phyloP scores from a whole-genome alignment of 2,797 vertebrate genomes.

The Microhierax caerulescens region DNA sequence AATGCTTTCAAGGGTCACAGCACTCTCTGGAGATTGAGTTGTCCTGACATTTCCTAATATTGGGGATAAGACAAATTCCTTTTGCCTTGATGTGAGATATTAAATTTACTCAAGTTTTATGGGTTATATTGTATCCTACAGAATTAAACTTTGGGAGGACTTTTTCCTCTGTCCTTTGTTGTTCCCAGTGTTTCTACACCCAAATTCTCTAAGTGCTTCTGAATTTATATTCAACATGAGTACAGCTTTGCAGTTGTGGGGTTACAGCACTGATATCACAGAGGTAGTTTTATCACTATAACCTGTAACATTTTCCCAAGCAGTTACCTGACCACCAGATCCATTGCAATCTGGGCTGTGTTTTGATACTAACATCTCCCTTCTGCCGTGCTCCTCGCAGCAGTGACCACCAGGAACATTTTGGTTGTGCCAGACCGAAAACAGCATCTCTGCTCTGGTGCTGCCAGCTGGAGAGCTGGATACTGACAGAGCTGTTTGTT shows the following conservation, averaged over 20 bases:
- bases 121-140: not conserved
- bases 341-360: not conserved
- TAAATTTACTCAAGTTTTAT: not conserved
- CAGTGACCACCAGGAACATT: not conserved
- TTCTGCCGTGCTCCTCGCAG: not conserved
- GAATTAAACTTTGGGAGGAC: not conserved
- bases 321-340: not conserved
- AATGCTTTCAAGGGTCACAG: conserved; percentile 26
- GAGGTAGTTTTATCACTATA: not conserved
- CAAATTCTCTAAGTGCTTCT: not conserved
- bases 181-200: not conserved
- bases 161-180: not conserved
- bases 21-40: not conserved
- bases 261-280: not conserved
- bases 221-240: not conserved
- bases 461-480: not conserved
- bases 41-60: not conserved
- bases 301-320: not conserved
- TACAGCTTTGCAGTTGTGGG: not conserved
- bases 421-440: not conserved
- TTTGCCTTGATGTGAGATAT: not conserved
- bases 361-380: not conserved
- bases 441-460: not conserved
- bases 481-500: not conserved
- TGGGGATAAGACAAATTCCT: not conserved